Evolutionary conservation across 1,140 invertebrate species (phyloP).

Genomic region (Portunus trituberculatus): DNA sequence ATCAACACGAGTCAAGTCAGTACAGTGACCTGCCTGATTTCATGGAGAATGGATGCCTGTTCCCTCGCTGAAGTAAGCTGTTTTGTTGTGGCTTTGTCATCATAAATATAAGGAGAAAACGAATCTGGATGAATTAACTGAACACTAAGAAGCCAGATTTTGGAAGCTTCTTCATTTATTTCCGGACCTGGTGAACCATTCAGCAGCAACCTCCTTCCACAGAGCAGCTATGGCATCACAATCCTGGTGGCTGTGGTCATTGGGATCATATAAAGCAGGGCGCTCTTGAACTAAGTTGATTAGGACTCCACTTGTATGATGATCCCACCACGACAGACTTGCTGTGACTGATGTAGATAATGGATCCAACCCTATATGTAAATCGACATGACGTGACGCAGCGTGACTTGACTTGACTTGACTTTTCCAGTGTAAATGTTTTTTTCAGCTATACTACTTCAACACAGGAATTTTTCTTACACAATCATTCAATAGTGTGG

Average conservation of each 20-base stretch:
- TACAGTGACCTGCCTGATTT: conserved; percentile 27
- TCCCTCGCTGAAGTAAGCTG: conserved; percentile 37
- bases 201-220: conserved; percentile 59
- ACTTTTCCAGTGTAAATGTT: conserved; percentile 40
- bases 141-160: conserved; percentile 34
- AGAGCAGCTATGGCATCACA: conserved; percentile 48
- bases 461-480: too few species aligned
- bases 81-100: conserved; percentile 47
- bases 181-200: conserved; percentile 18
- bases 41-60: not conserved
- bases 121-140: conserved; percentile 40
- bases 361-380: not conserved
- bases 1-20: not conserved
- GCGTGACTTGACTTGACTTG: conserved; percentile 35
- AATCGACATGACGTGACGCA: not conserved
- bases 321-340: conserved; percentile 19
- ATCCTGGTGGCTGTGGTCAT: conserved; percentile 55
- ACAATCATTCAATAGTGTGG: too few species aligned
- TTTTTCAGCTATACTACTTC: conserved; percentile 35
- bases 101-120: not conserved
- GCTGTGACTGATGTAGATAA: conserved; percentile 39
- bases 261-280: conserved; percentile 62
- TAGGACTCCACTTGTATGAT: conserved; percentile 31
- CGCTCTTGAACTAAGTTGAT: conserved; percentile 53
- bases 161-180: not conserved